Conservation (phyloP, 1,140 invertebrate genomes). For the Drosophila nebulosa region DNA sequence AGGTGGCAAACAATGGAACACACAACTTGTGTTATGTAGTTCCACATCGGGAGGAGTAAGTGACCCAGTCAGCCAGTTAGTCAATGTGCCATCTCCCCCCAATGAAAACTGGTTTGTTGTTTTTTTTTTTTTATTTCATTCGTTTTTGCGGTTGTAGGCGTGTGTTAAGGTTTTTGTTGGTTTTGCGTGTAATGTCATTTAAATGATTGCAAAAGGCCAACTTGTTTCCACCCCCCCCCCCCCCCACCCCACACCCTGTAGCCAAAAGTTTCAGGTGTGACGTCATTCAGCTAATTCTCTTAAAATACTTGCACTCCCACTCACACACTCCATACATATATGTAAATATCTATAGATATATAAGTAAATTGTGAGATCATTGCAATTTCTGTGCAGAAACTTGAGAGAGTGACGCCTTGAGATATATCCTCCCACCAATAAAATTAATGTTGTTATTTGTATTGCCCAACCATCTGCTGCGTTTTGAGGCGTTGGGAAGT, state of each 20-base stretch:
- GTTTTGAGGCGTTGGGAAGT: no score
- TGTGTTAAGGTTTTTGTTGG: constrained; percentile 18
- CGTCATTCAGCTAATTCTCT: constrained; percentile 48
- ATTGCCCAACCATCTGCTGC: constrained; percentile 47
- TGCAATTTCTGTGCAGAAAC: constrained; percentile 63
- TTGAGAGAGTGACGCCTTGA: constrained; percentile 44
- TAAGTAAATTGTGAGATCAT: constrained; percentile 63
- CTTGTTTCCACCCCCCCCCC: constrained; percentile 45
- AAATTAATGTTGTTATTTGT: constrained; percentile 27
- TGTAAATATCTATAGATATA: constrained; percentile 55
- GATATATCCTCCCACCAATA: constrained; percentile 29
- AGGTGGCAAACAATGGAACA: constrained; percentile 37
- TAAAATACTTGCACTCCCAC: constrained; percentile 46
- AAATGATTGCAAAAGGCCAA: constrained; percentile 77
- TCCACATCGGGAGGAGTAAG: constrained; percentile 16
- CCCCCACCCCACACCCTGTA: no score
- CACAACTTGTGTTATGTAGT: constrained; percentile 35
- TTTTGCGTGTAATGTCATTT: constrained; percentile 77
- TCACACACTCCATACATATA: constrained; percentile 24
- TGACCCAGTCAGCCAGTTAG: constrained; percentile 55
- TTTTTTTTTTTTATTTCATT: not conserved
- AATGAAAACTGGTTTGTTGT: constrained; percentile 43
- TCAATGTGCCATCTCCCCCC: constrained; percentile 1
- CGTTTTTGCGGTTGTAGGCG: constrained; percentile 39
- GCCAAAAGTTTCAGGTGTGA: constrained; percentile 48